Conservation (phyloP, 2,888 invertebrate genomes). For the Scaptomyza tumidula region DNA sequence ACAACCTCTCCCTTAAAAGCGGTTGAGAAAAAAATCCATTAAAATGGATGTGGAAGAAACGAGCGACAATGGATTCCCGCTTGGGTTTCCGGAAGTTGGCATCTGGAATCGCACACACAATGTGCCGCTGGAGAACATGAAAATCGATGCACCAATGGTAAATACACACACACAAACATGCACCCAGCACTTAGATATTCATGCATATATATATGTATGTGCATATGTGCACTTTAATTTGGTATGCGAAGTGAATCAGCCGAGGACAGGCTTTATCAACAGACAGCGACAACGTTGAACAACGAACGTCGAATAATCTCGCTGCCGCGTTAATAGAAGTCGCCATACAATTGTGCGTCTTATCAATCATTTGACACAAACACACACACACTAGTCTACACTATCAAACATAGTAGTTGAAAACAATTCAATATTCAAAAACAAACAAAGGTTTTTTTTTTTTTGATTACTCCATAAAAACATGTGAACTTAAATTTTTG, state of each 20-base stretch:
- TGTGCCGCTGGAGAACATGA: constrained; percentile 88
- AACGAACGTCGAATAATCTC: constrained; percentile 5
- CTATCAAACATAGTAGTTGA: constrained; percentile 8
- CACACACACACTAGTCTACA: constrained; percentile 42
- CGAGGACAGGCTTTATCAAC: constrained; percentile 30
- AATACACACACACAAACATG: constrained; percentile 24
- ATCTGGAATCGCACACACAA: constrained; percentile 88
- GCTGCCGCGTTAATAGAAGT: constrained; percentile 3
- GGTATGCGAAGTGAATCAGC: constrained; percentile 24
- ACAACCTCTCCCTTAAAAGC: background rate
- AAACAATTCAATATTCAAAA: background rate
- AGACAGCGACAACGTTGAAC: background rate
- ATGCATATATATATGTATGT: background rate
- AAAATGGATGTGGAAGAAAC: constrained; percentile 74
- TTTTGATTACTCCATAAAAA: background rate
- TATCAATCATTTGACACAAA: constrained; percentile 63
- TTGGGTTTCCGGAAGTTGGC: constrained; percentile 83
- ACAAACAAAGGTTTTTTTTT: background rate
- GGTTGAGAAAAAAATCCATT: background rate
- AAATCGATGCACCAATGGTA: constrained; percentile 91
- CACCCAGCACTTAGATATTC: background rate
- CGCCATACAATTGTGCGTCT: constrained; percentile 18
- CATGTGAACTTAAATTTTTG: background rate
- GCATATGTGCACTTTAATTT: constrained; percentile 4
- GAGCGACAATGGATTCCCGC: constrained; percentile 71